Base-by-base conservation (phyloP, 2,113 vertebrate species). In the Peucedramus taeniatus region DNA sequence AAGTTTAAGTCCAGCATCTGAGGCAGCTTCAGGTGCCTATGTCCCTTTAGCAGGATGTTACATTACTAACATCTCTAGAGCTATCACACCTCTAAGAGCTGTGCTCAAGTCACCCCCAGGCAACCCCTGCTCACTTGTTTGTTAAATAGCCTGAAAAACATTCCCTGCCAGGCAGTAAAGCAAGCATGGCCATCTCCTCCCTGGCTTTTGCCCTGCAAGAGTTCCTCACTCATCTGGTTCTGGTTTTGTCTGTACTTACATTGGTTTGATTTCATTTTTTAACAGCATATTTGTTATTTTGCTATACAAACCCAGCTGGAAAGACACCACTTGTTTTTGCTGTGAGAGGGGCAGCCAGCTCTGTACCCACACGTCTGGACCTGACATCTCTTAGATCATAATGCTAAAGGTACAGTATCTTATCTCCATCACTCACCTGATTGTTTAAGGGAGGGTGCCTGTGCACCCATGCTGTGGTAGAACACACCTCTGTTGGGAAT, bases 341-440 rank as follows among this genome's bases (percentile, higher is more conserved):
- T 90, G 87, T 96, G 82, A 96, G 85, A 93, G 39, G 60, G 33
- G 16, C 37, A 86, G 79, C 76, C 64, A 63, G 59, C 90, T 70
- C 30, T 80, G 23, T 42, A 83, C 75, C 59, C 75, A 57, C 82
- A 15, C 47, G 1, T 72, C 90, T 83, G 95, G 84, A 87, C 63
- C 70, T 80, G 91, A 90, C 84, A 26, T 85, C 59, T 50, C 82
- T 47, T 96, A 94, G 75, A 33, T 60, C 59, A 4, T 50, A n/a
- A 94, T 97, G 94, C 45, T 91, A 63, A 96, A 97, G 96, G 93
- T 97, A 95, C 24, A 6, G 82, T 95, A 50, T 51, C 51, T 63
- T 47, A 6, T 11, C 42, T 79, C 28, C 39, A 35, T 15, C 69
- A 16, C 68, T 83, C 11, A 0, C 18, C 40, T 59, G 56, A 1